These are phyloP conservation scores for Emydura subglobosa DNA, from an alignment of 2,113 vertebrate species.

Conservation along the genomic window DNA sequence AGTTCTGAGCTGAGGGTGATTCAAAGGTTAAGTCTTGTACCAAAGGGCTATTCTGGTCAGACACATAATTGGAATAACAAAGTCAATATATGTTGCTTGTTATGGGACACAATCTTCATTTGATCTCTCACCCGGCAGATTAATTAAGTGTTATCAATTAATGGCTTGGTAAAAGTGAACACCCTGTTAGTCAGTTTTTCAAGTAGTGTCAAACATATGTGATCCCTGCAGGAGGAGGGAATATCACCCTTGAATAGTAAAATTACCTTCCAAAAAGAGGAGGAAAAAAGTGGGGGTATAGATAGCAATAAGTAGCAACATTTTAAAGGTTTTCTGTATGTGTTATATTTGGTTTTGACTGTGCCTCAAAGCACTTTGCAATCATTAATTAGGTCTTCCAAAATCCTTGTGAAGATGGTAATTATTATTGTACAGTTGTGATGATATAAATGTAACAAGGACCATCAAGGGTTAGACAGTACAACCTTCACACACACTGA, in stretches of 20 bases:
- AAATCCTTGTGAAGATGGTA: not conserved
- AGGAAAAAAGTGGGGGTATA: not conserved
- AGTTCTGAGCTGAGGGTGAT: slow-evolving; percentile 75
- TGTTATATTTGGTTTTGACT: slow-evolving; percentile 10
- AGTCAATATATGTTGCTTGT: slow-evolving; percentile 79
- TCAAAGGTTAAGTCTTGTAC: slow-evolving; percentile 82
- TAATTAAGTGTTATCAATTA: slow-evolving; percentile 90
- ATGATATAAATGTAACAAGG: not conserved
- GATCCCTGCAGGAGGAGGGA: slow-evolving; percentile 4
- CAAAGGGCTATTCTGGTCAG: slow-evolving; percentile 72
- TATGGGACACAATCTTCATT: slow-evolving; percentile 79
- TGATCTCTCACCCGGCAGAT: slow-evolving; percentile 85
- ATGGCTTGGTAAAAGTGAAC: slow-evolving; percentile 83
- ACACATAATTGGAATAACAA: slow-evolving; percentile 82
- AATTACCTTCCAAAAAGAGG: slow-evolving; percentile 21
- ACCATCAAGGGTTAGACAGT: accelerated
- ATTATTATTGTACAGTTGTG: not conserved
- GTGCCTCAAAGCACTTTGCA: not conserved
- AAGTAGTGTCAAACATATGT: slow-evolving; percentile 63
- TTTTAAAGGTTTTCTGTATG: not conserved
- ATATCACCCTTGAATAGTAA: not conserved
- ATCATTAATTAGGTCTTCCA: not conserved
- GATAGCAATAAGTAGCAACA: not conserved
- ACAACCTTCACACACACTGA: accelerated
- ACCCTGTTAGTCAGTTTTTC: slow-evolving; percentile 74